Evolutionary conservation across 2,888 invertebrate genomes (phyloP).

Genomic region (Globia sparganii): DNA sequence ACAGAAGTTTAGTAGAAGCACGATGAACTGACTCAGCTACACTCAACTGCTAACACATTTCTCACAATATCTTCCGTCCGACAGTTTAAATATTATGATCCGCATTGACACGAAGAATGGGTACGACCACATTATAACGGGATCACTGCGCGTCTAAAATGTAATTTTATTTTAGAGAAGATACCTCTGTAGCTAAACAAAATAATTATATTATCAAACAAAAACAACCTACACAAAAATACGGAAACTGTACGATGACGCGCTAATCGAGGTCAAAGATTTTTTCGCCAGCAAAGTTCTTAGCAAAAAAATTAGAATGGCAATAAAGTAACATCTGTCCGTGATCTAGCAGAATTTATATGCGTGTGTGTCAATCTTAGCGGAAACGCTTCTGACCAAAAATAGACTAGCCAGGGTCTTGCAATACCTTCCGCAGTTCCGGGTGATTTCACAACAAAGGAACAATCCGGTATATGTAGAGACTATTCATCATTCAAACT

Average conservation of each 20-base stretch:
- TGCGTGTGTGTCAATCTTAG: constrained; percentile 71
- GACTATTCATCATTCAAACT: constrained; percentile 63
- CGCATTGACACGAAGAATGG: constrained; percentile 33
- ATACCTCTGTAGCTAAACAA: constrained; percentile 20
- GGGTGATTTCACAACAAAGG: constrained; percentile 80
- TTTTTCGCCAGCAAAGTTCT: constrained; percentile 72
- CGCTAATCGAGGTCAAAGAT: constrained; percentile 76
- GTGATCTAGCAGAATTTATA: constrained; percentile 60
- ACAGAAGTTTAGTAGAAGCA: constrained; percentile 6
- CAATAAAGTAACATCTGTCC: constrained; percentile 64
- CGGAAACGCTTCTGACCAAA: constrained; percentile 84
- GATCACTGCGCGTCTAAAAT: constrained; percentile 24
- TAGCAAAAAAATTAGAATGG: constrained; percentile 67
- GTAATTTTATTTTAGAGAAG: constrained; percentile 18
- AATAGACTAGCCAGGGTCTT: constrained; percentile 87
- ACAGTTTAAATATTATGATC: constrained; percentile 25
- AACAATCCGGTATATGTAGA: constrained; percentile 64
- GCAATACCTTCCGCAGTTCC: constrained; percentile 84
- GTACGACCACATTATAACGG: constrained; percentile 40
- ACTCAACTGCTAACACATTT: neutral
- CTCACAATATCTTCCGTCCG: constrained; percentile 26
- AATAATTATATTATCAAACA: constrained; percentile 70
- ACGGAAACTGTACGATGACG: constrained; percentile 73
- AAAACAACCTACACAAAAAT: constrained; percentile 71
- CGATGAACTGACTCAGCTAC: constrained; percentile 4